Conservation (phyloP, 2,113 vertebrate genomes). For the Rhagologus leucostigma region DNA sequence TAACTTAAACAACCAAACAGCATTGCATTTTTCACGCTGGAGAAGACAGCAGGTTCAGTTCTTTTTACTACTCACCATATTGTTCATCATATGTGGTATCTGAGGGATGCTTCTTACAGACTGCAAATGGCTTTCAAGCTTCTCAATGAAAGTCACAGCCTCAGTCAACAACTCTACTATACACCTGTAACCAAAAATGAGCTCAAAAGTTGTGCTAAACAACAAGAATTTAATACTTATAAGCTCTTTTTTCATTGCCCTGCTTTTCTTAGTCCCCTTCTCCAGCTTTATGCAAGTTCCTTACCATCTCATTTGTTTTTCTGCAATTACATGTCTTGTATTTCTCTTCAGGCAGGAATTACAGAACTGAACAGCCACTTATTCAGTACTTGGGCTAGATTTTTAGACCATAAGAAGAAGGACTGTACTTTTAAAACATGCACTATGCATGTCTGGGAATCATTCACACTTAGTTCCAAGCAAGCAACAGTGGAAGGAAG, state of each 20-base stretch:
- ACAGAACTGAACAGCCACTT: background rate
- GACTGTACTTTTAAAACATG: background rate
- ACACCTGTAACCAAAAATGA: slow-evolving; percentile 65
- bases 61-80: slow-evolving; percentile 79
- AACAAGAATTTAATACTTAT: background rate
- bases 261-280: background rate
- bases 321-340: background rate
- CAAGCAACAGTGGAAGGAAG: background rate
- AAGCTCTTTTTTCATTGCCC: background rate
- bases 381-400: background rate
- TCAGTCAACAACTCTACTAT: slow-evolving; percentile 77
- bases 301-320: background rate
- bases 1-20: background rate
- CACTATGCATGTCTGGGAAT: background rate
- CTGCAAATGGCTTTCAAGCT: slow-evolving; percentile 80
- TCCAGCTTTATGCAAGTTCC: background rate
- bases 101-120: slow-evolving; percentile 65
- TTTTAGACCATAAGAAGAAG: background rate
- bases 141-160: slow-evolving; percentile 82
- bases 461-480: background rate
- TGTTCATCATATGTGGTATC: slow-evolving; percentile 52
- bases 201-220: background rate
- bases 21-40: background rate
- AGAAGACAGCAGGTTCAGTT: background rate
- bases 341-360: background rate